Base-by-base conservation (phyloP, 2,797 vertebrate species). In the Botia kubotai region DNA sequence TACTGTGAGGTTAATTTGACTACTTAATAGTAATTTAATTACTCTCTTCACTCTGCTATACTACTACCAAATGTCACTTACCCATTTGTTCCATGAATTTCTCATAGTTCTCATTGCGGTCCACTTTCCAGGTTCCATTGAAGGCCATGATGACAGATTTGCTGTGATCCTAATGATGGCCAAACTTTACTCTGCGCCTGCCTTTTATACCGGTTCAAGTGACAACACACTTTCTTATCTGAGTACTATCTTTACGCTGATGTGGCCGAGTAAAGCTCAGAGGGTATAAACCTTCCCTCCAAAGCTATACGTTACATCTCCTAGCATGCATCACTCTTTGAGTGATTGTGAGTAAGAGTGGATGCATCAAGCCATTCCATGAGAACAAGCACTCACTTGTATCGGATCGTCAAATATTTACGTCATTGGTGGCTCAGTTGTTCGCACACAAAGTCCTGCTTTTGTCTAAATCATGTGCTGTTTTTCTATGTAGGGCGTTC, bases 81-180 rank as follows among this genome's bases (percentile, higher is more conserved):
- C 98, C 98, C 97, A 99, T 94, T 14, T 91, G 55, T 80, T 98
- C 96, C 98, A 99, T 97, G 89, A 99, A 97, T 80, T 97, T 96
- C 3, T 99, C 98, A 84, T 98, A 99, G 93, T 99, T 97, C 0
- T 98, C 97, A 81, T 5, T 98, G 79, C 88, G 94, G 26, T 97
- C 94, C 2, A 95, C 57, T 89, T 98, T 99, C 98, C 98, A 99
- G 57, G 78, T 89, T 11, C 97, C 97, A 0, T 97, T 87, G 82
- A 96, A 96, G 0, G 95, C 89, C 98, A 99, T 99, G 91, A 53
- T 94, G 79, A 75, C 21, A 53, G 71, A 67, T 57, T 33, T 13
- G 76, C n/a, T 68, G 68, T 70, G 43, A 58, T 70, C 19, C 26
- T 57, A 14, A 14, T 43, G 89, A 86, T 87, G 84, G 36, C 85